Evolutionary conservation across 2,888 invertebrate genomes (phyloP), one percentile per base, ranked within the genome.

Genomic region (Epinotia nisella): DNA sequence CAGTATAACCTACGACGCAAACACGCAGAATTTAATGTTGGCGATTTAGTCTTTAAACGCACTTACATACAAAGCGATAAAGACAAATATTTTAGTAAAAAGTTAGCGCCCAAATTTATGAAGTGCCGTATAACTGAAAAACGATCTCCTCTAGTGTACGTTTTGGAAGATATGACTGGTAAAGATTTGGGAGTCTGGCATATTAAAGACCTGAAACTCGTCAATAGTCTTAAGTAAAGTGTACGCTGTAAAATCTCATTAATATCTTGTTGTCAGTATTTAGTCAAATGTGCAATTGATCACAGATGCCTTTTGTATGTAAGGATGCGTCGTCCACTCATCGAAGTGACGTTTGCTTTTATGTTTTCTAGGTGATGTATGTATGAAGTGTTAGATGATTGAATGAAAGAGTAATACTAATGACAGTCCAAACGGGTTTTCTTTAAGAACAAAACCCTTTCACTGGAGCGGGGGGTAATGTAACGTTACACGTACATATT

Each of bases 71-170:
- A 19, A 29, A 69, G 69, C 15, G 60, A 74, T 19, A 69, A 64
- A 21, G 65, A 65, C 13, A 65, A 53, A 2, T 24, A 24, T 9
- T 74, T 74, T 19, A 11, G n/a, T 13, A 69, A 69, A 21, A 74
- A 74, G 51, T 19, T 74, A 10, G 73, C 73, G 2, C 73, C 73
- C 3, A 74, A 74, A 60, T 74, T 51, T 39, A 11, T 60, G 5
- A 69, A 64, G 29, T 69, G 73, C 21, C 5, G 29, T 11, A 39
- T 73, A 7, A n/a, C 59, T 15, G 49, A 19, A 19, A 73, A 68
- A 55, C 49, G 56, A 1, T 73, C 73, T 9, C 62, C 67, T 3
- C 21, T 69, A 10, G 73, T 68, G 0, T 69, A 59, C n/a, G 53
- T 35, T 1, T 35, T 71, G 1, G 53, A 66, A n/a, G 66, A 71